These are phyloP conservation scores for Timema podura DNA, from an alignment of 2,888 invertebrate species.

Conservation along the genomic window DNA sequence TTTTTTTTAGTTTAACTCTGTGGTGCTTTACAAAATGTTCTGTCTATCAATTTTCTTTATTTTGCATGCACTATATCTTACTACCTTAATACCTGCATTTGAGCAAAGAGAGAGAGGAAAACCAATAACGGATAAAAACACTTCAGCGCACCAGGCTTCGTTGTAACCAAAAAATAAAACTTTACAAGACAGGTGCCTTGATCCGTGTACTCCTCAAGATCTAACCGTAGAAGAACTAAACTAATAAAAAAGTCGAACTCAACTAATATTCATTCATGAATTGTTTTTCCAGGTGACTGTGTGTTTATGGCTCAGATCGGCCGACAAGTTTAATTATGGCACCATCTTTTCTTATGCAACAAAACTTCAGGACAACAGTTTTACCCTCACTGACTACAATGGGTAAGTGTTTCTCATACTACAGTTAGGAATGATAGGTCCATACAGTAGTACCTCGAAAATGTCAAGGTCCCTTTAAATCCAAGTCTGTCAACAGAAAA, in stretches of 20 bases:
- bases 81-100: too few relatives aligned
- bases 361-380: slow-evolving; percentile 53
- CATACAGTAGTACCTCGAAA: too few relatives aligned
- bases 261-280: slow-evolving; percentile 1
- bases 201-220: neutral
- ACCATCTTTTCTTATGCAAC: slow-evolving; percentile 66
- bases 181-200: neutral
- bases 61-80: neutral
- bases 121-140: too few relatives aligned
- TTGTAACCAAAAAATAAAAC: neutral
- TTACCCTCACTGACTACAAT: slow-evolving; percentile 65
- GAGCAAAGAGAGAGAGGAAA: too few relatives aligned
- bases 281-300: slow-evolving; percentile 48
- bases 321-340: slow-evolving; percentile 61
- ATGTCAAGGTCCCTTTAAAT: too few relatives aligned
- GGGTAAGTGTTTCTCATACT: slow-evolving; percentile 48
- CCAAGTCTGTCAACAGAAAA: too few relatives aligned
- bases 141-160: too few relatives aligned
- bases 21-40: neutral
- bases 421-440: too few relatives aligned
- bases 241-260: neutral
- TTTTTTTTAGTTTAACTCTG: slow-evolving; percentile 1
- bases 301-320: slow-evolving; percentile 62
- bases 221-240: neutral
- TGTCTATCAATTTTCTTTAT: neutral